These are phyloP conservation scores for Balaeniceps rex DNA, from an alignment of 2,113 vertebrate genomes.

Conservation along the genomic window DNA sequence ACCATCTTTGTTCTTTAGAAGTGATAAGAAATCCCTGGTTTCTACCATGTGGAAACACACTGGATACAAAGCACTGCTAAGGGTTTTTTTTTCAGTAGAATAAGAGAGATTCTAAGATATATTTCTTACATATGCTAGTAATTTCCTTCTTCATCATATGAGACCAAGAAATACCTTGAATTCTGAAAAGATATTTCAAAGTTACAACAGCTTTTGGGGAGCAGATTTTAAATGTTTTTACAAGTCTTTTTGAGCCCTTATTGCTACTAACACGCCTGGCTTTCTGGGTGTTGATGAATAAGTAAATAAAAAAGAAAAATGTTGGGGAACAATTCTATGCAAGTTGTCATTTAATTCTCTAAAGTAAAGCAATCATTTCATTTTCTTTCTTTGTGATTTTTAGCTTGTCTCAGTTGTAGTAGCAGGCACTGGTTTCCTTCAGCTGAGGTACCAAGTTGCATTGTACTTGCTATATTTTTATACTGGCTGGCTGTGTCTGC, in stretches of 20 bases:
- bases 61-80: not conserved
- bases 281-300: not conserved
- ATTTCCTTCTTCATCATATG: not conserved
- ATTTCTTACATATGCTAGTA: not conserved
- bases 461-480: not conserved
- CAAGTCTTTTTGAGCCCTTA: not conserved
- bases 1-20: not conserved
- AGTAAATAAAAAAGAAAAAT: not conserved
- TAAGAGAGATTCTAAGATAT: not conserved
- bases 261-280: not conserved
- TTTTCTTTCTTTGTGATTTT: not conserved
- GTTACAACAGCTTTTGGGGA: not conserved
- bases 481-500: not conserved
- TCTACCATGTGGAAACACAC: not conserved
- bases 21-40: not conserved
- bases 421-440: not conserved
- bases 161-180: not conserved
- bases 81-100: not conserved
- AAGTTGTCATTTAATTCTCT: not conserved
- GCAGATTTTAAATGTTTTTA: not conserved
- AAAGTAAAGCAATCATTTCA: not conserved
- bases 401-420: not conserved
- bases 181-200: not conserved
- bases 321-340: not conserved
- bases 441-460: not conserved